phyloP scores from a whole-genome alignment of 2,797 vertebrate genomes.

The Sphaeramia orbicularis region DNA sequence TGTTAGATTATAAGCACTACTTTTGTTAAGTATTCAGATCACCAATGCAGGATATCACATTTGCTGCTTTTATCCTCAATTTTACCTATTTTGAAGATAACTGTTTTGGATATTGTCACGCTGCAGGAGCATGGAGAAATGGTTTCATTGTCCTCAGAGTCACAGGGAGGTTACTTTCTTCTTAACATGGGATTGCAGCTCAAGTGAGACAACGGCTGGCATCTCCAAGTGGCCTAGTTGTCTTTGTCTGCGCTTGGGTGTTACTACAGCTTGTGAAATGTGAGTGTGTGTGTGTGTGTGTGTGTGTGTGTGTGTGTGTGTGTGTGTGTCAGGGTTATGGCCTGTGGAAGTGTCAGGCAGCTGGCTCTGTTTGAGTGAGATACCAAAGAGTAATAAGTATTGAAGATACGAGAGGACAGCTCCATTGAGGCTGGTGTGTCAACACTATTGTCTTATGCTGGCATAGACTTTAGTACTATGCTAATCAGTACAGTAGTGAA shows the following conservation, averaged over 20 bases:
- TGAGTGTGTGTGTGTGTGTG: too few relatives aligned
- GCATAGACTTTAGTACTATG: slow-evolving; percentile 64
- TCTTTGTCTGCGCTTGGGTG: slow-evolving; percentile 25
- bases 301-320: too few relatives aligned
- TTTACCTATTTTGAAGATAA: slow-evolving; percentile 30
- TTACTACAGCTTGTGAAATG: slow-evolving; percentile 34
- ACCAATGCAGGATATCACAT: slow-evolving; percentile 3
- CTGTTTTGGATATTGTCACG: slow-evolving; percentile 28
- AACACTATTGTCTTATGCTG: slow-evolving; percentile 68
- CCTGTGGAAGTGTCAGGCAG: slow-evolving; percentile 67
- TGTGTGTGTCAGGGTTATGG: slow-evolving; percentile 57
- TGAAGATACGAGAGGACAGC: slow-evolving; percentile 70
- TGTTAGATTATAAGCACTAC: slow-evolving; percentile 19
- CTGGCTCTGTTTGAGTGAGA: slow-evolving; percentile 76
- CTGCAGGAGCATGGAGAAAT: slow-evolving; percentile 25
- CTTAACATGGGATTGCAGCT: slow-evolving; percentile 47
- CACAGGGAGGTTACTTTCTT: slow-evolving; percentile 49
- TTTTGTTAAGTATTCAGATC: slow-evolving; percentile 25
- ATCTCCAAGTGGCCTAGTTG: slow-evolving; percentile 44
- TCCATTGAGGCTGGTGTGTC: slow-evolving; percentile 69
- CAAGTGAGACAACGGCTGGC: slow-evolving; percentile 50
- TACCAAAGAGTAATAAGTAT: slow-evolving; percentile 73
- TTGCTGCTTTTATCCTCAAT: slow-evolving; percentile 29
- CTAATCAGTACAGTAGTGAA: slow-evolving; percentile 71
- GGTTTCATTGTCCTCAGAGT: slow-evolving; percentile 47